Conservation (phyloP, 2,888 invertebrate genomes). For the Augiades crinisus region DNA sequence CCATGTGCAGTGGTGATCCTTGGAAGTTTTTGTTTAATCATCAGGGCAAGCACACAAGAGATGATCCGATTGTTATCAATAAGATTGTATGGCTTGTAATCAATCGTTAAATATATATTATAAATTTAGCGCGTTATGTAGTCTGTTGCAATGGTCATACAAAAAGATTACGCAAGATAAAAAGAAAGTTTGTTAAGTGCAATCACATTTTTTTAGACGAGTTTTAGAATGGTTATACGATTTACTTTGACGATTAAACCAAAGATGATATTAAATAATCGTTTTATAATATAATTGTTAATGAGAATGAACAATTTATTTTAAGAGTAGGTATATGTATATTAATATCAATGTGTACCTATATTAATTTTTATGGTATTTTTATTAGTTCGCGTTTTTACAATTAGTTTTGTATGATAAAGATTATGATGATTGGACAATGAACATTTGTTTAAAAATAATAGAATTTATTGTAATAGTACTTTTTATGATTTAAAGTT, state of each 20-base stretch:
- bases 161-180: background rate
- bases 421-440: background rate
- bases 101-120: too few species aligned
- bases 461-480: conserved; percentile 8
- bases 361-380: conserved; percentile 7
- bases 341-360: conserved; percentile 1
- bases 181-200: background rate
- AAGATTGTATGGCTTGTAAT: too few species aligned
- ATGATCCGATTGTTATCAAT: too few species aligned
- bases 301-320: conserved; percentile 30
- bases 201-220: conserved; percentile 5
- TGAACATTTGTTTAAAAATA: too few species aligned
- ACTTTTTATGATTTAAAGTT: conserved; percentile 15
- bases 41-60: too few species aligned
- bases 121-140: background rate
- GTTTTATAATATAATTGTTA: conserved; percentile 40
- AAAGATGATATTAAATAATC: conserved; percentile 72
- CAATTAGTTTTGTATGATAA: background rate
- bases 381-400: background rate
- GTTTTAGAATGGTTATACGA: conserved; percentile 42
- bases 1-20: too few species aligned
- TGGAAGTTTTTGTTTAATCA: too few species aligned
- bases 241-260: conserved; percentile 55
- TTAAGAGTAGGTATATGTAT: conserved; percentile 22
- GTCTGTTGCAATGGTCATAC: background rate